These are phyloP conservation scores for Sycon ciliatum DNA, from an alignment of 37 sponge, comb jelly and placozoan genomes.

Conservation along the genomic window DNA sequence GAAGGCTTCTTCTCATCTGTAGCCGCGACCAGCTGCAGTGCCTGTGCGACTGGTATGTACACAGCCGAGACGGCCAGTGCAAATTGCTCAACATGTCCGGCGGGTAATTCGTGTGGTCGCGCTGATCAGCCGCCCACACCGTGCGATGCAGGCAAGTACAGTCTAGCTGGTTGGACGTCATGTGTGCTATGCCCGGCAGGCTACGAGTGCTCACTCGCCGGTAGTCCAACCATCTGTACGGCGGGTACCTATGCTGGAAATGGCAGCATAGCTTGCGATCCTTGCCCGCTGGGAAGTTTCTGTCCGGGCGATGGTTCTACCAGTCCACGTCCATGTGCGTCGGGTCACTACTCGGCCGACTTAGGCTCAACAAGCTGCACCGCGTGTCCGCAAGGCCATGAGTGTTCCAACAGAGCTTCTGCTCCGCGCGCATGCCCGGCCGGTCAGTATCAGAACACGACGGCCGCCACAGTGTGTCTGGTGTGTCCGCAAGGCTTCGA, in stretches of 20 bases:
- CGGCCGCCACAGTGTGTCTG: neutral
- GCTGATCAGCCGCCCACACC: neutral
- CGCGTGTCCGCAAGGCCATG: neutral
- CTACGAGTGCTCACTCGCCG: neutral
- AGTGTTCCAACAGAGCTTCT: neutral
- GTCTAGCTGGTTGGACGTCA: neutral
- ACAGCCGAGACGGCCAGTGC: neutral
- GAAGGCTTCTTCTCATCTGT: neutral
- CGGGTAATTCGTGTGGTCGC: neutral
- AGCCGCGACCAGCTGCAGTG: too few relatives aligned
- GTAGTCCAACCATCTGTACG: neutral
- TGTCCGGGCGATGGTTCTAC: too few relatives aligned
- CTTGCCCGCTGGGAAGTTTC: neutral
- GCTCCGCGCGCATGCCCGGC: neutral
- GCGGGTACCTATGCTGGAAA: neutral
- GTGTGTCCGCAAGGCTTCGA: neutral
- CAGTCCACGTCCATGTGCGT: too few relatives aligned
- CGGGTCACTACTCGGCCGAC: too few relatives aligned
- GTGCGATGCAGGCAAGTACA: neutral
- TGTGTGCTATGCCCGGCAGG: conserved; percentile 6
- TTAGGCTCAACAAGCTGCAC: neutral
- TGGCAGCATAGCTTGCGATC: neutral
- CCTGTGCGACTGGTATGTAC: neutral
- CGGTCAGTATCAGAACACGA: neutral
- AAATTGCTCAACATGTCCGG: neutral